Evolutionary conservation across 1,140 invertebrate species (phyloP), one percentile per base, ranked within the genome.

Genomic region (Choristoneura fumiferana): DNA sequence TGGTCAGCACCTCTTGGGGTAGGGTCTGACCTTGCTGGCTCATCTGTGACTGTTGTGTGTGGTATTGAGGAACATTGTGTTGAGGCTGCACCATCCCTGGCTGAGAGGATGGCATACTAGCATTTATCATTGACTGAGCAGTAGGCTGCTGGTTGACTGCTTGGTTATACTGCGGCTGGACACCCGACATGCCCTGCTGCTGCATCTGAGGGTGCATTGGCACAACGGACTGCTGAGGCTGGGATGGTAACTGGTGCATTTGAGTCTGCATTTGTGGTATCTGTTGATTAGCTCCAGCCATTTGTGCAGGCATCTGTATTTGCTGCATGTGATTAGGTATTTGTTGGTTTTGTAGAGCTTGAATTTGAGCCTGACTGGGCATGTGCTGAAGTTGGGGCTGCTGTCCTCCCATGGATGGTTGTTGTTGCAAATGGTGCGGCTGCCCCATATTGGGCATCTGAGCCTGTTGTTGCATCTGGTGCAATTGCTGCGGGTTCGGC

Each of bases 321-420:
- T 90, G 89, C 69, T 90, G 89, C 67, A 89, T 89, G 56, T 90
- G 90, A 65, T 81, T 88, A 58, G 85, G 85, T 58, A 90, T 81
- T 69, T 90, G 89, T 66, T 90, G 88, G 62, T 80, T 85, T 63
- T 89, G 89, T 58, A 90, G 62, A 58, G 85, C 87, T 68, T 91
- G 89, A 49, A 90, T 85, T 73, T 90, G 86, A 36, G 81, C 76
- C 67, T 90, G 90, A 69, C 78, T 85, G 52, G 87, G 83, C 74
- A 90, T 78, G 72, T 90, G 89, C 60, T 89, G 87, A 13, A 90
- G 77, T 62, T 91, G 90, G 9, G 87, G 76, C 60, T 89, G 89
- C 54, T 90, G 87, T 12, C 80, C 66, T 29, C 76, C 74, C 71
- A 87, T 84, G 9, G 83, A 57, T 57, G 89, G 84, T 40, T 87